phyloP scores from a whole-genome alignment of 2,797 vertebrate species.

The Parotocinclus haroldoi region DNA sequence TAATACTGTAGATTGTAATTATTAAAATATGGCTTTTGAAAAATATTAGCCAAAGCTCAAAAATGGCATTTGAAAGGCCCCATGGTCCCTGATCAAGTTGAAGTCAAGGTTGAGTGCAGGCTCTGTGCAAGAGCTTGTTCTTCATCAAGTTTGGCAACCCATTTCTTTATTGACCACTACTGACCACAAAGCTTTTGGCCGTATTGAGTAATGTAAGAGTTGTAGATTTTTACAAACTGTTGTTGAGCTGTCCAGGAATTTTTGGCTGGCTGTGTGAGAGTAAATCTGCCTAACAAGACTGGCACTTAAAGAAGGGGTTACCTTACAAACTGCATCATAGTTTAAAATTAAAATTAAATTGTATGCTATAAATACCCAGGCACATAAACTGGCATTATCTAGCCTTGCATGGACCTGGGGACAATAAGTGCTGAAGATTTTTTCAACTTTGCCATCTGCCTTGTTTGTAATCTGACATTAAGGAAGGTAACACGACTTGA shows the following conservation, averaged over 20 bases:
- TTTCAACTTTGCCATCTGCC: too few species aligned
- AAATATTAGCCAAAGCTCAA: neutral
- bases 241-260: neutral
- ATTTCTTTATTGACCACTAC: too few species aligned
- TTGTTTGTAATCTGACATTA: conserved; percentile 42
- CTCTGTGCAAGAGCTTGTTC: too few species aligned
- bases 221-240: neutral
- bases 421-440: neutral
- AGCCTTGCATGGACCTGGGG: too few species aligned
- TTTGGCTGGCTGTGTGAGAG: conserved; percentile 27
- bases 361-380: conserved; percentile 8
- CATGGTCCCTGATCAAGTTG: too few species aligned
- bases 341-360: too few species aligned
- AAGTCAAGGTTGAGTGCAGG: too few species aligned
- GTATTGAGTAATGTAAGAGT: too few species aligned
- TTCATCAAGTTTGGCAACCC: too few species aligned
- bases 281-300: conserved; percentile 39
- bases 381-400: too few species aligned
- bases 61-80: too few species aligned
- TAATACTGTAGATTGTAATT: neutral
- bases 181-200: neutral
- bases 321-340: conserved; percentile 22
- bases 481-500: conserved; percentile 55
- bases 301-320: conserved; percentile 26
- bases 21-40: neutral